Conservation (phyloP, 2,797 vertebrate species). For the Nannoperca obscura region DNA sequence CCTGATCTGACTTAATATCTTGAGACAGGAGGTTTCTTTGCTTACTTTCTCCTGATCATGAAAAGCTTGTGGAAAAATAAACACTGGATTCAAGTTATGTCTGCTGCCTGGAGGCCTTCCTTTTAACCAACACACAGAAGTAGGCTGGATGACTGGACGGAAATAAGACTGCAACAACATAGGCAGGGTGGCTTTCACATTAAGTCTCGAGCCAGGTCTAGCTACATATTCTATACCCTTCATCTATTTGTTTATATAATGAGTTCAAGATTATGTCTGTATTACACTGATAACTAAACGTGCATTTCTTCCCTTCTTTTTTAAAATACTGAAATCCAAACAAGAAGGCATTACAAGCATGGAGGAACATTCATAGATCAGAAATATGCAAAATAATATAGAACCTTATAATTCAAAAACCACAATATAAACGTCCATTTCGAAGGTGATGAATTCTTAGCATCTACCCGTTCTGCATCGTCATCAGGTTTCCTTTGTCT, state of each 20-base stretch:
- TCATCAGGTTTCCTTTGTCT: conserved; percentile 55
- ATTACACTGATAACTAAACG: not conserved
- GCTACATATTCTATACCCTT: not conserved
- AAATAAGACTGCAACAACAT: conserved; percentile 54
- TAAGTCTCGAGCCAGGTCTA: conserved; percentile 17
- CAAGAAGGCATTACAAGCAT: not conserved
- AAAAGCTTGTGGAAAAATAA: conserved; percentile 65
- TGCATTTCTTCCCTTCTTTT: not conserved
- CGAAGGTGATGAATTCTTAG: conserved; percentile 7
- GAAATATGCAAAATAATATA: conserved; percentile 2
- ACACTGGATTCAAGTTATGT: conserved; percentile 50
- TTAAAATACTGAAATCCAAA: not conserved
- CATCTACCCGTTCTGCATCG: conserved; percentile 23
- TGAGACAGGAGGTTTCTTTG: conserved; percentile 38
- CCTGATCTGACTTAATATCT: conserved; percentile 24
- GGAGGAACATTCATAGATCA: not conserved
- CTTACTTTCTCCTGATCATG: conserved; percentile 38
- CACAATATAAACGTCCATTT: not conserved
- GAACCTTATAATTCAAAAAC: not conserved
- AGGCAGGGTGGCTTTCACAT: conserved; percentile 61
- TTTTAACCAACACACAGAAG: conserved; percentile 53
- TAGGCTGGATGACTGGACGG: conserved; percentile 46
- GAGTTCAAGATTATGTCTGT: not conserved
- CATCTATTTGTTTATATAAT: conserved; percentile 24
- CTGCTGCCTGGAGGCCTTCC: conserved; percentile 60